Evolutionary conservation across 2,113 vertebrate genomes (phyloP).

Genomic region (Phyllostomus discolor): DNA sequence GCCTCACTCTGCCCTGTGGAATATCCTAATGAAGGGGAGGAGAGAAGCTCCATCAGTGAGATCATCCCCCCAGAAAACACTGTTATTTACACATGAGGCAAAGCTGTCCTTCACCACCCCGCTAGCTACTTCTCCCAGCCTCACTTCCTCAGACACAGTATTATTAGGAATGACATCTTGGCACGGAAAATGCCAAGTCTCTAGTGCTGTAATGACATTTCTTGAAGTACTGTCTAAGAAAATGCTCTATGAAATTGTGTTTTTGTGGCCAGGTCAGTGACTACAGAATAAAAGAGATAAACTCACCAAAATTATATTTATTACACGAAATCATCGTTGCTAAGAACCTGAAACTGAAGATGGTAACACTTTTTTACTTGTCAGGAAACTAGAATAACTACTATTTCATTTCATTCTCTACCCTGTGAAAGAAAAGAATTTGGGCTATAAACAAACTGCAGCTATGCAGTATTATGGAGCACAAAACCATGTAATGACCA

Average conservation of each 20-base stretch:
- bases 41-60: background rate
- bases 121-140: background rate
- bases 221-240: constrained; percentile 43
- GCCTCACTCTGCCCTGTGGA: background rate
- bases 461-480: background rate
- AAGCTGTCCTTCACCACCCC: constrained; percentile 20
- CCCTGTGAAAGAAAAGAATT: background rate
- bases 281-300: constrained; percentile 35
- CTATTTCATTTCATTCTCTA: background rate
- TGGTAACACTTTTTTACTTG: constrained; percentile 10
- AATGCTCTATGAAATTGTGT: constrained; percentile 45
- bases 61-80: constrained; percentile 35
- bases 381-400: background rate
- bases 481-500: background rate
- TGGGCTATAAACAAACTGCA: background rate
- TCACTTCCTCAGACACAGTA: constrained; percentile 36
- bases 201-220: constrained; percentile 45
- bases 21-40: background rate
- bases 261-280: background rate
- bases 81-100: constrained; percentile 44
- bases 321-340: constrained; percentile 25
- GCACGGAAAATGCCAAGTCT: constrained; percentile 46
- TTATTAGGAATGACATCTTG: constrained; percentile 63
- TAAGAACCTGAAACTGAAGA: constrained; percentile 19
- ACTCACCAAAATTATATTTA: constrained; percentile 30